phyloP scores from a whole-genome alignment of 2,888 invertebrate species.

The Drosophila anomalata region DNA sequence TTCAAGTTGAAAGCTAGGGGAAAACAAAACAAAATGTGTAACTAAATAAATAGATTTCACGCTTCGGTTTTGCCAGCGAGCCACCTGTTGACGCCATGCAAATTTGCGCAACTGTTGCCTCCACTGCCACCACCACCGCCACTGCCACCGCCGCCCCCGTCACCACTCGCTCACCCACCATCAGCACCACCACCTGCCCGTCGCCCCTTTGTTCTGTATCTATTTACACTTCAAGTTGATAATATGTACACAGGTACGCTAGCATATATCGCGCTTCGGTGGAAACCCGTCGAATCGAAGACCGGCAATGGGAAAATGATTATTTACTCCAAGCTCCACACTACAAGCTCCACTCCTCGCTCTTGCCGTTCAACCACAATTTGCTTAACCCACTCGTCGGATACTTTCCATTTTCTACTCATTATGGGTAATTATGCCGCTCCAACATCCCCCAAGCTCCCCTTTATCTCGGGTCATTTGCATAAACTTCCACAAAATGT shows the following conservation, averaged over 20 bases:
- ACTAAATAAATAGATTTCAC: slow-evolving; percentile 66
- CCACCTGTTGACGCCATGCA: slow-evolving; percentile 72
- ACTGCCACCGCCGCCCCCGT: not conserved
- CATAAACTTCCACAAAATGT: slow-evolving; percentile 40
- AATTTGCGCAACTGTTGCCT: slow-evolving; percentile 70
- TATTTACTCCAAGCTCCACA: slow-evolving; percentile 21
- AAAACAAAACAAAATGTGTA: slow-evolving; percentile 52
- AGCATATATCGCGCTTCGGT: slow-evolving; percentile 14
- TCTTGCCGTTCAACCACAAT: slow-evolving; percentile 35
- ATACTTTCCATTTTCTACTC: slow-evolving; percentile 54
- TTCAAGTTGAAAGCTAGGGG: slow-evolving; percentile 41
- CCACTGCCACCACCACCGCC: not conserved
- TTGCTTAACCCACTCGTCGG: slow-evolving; percentile 33
- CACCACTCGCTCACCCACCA: not conserved
- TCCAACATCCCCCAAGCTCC: slow-evolving; percentile 12
- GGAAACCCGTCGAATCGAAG: slow-evolving; percentile 33
- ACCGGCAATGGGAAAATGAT: slow-evolving; percentile 33
- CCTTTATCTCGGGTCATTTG: slow-evolving; percentile 26
- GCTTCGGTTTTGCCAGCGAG: slow-evolving; percentile 52
- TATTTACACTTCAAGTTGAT: slow-evolving; percentile 38
- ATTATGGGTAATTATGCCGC: slow-evolving; percentile 56
- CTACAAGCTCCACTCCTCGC: not conserved
- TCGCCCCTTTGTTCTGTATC: slow-evolving; percentile 37
- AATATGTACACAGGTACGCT: slow-evolving; percentile 4
- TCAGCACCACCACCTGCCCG: not conserved